Percentiles rank a stretch among this genome's conserved stretches.
Evolutionary conservation across 2,888 invertebrate genomes (phyloP).

Genomic region (Corbicula japonica): DNA sequence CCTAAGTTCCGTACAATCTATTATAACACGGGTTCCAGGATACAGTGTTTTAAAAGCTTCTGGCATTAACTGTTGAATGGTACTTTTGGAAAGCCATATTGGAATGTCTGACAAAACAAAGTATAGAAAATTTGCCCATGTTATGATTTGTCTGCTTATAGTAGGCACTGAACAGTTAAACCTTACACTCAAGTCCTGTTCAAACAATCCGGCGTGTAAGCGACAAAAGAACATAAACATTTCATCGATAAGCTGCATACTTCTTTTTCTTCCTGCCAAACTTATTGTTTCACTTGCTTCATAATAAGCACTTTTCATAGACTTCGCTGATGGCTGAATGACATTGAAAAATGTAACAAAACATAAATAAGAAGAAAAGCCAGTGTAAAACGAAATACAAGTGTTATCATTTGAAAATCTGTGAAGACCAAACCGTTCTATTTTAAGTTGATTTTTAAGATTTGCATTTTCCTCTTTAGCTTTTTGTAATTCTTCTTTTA

Average conservation of each 20-base stretch:
- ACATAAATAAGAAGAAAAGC: slow-evolving; percentile 24
- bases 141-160: slow-evolving; percentile 44
- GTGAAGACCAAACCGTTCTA: slow-evolving; percentile 4
- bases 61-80: slow-evolving; percentile 42
- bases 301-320: slow-evolving; percentile 47
- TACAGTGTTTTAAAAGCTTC: slow-evolving; percentile 24
- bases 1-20: slow-evolving; percentile 22
- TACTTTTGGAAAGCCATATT: slow-evolving; percentile 33
- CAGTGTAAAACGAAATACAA: slow-evolving; percentile 40
- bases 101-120: slow-evolving; percentile 32
- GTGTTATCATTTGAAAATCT: slow-evolving; percentile 26
- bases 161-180: slow-evolving; percentile 51
- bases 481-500: neutral
- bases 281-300: slow-evolving; percentile 16
- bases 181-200: slow-evolving; percentile 39
- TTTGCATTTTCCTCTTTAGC: neutral
- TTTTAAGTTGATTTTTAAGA: slow-evolving; percentile 3
- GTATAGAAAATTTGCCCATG: slow-evolving; percentile 52
- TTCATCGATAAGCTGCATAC: slow-evolving; percentile 48
- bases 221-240: slow-evolving; percentile 51
- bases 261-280: slow-evolving; percentile 33
- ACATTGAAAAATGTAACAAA: slow-evolving; percentile 24
- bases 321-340: slow-evolving; percentile 37
- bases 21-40: slow-evolving; percentile 32
- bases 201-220: slow-evolving; percentile 32